phyloP scores from a whole-genome alignment of 2,888 invertebrate genomes.

The Craniophora ligustri region DNA sequence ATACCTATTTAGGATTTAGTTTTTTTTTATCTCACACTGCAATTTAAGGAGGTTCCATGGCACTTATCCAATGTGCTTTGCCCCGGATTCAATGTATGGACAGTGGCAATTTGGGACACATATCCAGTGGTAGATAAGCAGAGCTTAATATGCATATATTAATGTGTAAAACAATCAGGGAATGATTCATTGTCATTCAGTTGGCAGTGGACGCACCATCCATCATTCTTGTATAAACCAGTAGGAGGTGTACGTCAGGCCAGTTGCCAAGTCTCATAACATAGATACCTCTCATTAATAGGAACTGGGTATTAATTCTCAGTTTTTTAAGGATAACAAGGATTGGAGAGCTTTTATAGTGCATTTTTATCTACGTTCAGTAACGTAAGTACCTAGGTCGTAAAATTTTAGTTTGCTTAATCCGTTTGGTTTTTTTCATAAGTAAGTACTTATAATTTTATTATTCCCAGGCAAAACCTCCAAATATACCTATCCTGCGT shows the following conservation, averaged over 20 bases:
- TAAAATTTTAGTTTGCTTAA: too few relatives aligned
- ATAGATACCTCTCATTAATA: too few relatives aligned
- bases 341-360: neutral
- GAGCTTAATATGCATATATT: neutral
- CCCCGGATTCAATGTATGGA: too few relatives aligned
- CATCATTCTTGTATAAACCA: slow-evolving; percentile 24
- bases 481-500: slow-evolving; percentile 19
- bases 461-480: neutral
- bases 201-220: slow-evolving; percentile 29
- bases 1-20: too few relatives aligned
- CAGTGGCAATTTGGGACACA: neutral
- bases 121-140: neutral
- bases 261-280: slow-evolving; percentile 14
- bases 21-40: too few relatives aligned
- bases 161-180: slow-evolving; percentile 8
- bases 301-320: too few relatives aligned
- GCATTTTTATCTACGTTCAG: neutral
- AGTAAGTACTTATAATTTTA: too few relatives aligned
- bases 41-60: too few relatives aligned
- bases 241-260: slow-evolving; percentile 3
- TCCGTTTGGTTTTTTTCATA: too few relatives aligned
- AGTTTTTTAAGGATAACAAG: neutral
- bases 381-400: too few relatives aligned
- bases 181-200: slow-evolving; percentile 35
- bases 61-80: too few relatives aligned